A percentile compares a stretch with the other conserved stretches of the same genome.
Evolutionary conservation across 2,113 vertebrate genomes (phyloP).

Genomic region (Grammomys surdaster): DNA sequence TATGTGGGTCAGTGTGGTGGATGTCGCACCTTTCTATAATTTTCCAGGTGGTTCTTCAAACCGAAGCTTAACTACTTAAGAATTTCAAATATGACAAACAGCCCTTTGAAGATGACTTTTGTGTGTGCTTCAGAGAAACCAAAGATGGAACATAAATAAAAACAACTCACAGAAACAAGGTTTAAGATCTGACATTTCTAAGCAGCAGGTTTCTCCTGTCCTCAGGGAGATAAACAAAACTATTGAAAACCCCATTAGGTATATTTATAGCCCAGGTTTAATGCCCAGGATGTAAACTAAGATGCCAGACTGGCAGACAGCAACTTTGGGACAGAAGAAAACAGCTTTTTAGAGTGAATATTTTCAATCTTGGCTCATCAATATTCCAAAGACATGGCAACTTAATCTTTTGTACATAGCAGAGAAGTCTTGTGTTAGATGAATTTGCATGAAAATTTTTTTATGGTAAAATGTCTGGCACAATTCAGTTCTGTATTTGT

Average conservation of each 20-base stretch:
- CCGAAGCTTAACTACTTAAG: constrained; percentile 81
- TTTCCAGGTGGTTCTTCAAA: constrained; percentile 80
- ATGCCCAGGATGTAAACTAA: constrained; percentile 79
- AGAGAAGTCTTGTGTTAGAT: constrained; percentile 69
- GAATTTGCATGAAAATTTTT: constrained; percentile 35
- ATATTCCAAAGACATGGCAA: constrained; percentile 70
- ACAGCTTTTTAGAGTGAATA: constrained; percentile 67
- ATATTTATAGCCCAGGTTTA: constrained; percentile 84
- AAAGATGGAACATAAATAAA: constrained; percentile 85
- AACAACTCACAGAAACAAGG: constrained; percentile 80
- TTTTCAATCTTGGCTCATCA: constrained; percentile 69
- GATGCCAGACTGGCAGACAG: constrained; percentile 64
- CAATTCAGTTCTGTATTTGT: constrained; percentile 41
- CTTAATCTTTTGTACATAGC: constrained; percentile 66
- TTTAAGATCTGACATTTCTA: constrained; percentile 87
- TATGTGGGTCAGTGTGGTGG: background rate
- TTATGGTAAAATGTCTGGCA: background rate
- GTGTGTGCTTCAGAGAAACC: constrained; percentile 82
- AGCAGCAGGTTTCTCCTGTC: constrained; percentile 84
- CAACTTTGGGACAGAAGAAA: constrained; percentile 71
- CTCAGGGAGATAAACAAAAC: constrained; percentile 85
- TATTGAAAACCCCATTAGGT: constrained; percentile 84
- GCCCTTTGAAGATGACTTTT: constrained; percentile 86
- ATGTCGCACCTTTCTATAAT: constrained; percentile 7
- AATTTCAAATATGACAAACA: constrained; percentile 83